A percentile compares a stretch with the other conserved stretches of the same genome.
Evolutionary conservation across 35 echinoderm and acorn worm genomes (phyloP).

Genomic region (Acanthaster planci): DNA sequence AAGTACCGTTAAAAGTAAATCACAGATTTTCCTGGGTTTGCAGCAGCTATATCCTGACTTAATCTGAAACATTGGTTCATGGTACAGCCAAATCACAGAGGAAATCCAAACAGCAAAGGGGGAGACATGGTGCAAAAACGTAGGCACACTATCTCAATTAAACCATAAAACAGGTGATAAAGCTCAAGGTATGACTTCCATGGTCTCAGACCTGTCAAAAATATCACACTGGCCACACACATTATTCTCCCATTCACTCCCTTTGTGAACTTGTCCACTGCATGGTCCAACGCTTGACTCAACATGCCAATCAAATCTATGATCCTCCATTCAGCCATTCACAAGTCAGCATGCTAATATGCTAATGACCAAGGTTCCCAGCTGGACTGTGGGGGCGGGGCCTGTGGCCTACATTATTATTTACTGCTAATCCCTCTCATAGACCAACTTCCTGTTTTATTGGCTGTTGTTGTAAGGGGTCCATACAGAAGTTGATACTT

Average conservation of each 20-base stretch:
- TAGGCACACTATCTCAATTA: too few relatives aligned
- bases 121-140: too few relatives aligned
- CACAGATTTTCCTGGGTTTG: too few relatives aligned
- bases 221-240: background rate
- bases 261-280: too few relatives aligned
- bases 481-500: too few relatives aligned
- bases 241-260: background rate
- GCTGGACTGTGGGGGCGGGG: background rate
- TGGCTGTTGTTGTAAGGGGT: too few relatives aligned
- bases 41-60: too few relatives aligned
- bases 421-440: background rate
- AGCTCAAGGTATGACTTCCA: background rate
- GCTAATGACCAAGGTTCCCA: background rate
- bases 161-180: slow-evolving; percentile 28
- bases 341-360: background rate
- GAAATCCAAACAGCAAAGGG: too few relatives aligned
- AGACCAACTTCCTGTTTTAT: slow-evolving; percentile 26
- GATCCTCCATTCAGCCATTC: background rate
- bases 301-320: slow-evolving; percentile 18
- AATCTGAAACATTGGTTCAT: too few relatives aligned
- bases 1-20: too few relatives aligned
- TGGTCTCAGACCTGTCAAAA: background rate
- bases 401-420: background rate
- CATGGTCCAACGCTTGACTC: background rate
- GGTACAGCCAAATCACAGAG: too few relatives aligned